Evolutionary conservation across 2,888 invertebrate genomes (phyloP).

Genomic region (Phymatocera aterrima): DNA sequence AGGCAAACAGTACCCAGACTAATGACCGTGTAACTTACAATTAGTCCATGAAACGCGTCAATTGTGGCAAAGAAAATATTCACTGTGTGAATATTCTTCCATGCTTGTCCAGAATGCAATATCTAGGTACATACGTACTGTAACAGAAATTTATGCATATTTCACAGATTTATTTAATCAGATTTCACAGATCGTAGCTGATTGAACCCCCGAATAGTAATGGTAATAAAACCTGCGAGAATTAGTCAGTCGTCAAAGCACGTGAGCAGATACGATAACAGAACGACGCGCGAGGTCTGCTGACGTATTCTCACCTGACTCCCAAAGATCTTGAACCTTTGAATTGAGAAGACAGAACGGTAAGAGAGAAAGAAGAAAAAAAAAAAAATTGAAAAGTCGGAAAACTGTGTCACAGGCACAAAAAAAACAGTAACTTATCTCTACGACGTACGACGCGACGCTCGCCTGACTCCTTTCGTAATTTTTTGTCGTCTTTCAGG

Average conservation of each 20-base stretch:
- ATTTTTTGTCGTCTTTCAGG: background rate
- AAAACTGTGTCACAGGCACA: constrained; percentile 14
- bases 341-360: background rate
- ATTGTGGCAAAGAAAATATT: background rate
- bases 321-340: background rate
- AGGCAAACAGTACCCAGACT: background rate
- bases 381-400: background rate
- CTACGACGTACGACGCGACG: background rate
- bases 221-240: constrained; percentile 5
- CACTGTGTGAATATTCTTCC: too few species aligned
- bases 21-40: background rate
- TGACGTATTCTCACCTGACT: background rate
- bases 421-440: constrained; percentile 37
- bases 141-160: background rate
- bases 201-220: background rate
- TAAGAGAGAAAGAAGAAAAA: background rate
- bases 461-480: too few species aligned
- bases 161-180: background rate
- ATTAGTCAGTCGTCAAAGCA: constrained; percentile 30
- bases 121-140: background rate
- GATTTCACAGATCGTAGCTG: background rate
- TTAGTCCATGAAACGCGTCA: background rate
- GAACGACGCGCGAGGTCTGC: constrained; percentile 22
- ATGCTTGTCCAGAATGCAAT: too few species aligned
- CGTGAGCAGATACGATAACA: constrained; percentile 34